phyloP scores from a whole-genome alignment of 2,797 vertebrate species.

The Danio choprae region DNA sequence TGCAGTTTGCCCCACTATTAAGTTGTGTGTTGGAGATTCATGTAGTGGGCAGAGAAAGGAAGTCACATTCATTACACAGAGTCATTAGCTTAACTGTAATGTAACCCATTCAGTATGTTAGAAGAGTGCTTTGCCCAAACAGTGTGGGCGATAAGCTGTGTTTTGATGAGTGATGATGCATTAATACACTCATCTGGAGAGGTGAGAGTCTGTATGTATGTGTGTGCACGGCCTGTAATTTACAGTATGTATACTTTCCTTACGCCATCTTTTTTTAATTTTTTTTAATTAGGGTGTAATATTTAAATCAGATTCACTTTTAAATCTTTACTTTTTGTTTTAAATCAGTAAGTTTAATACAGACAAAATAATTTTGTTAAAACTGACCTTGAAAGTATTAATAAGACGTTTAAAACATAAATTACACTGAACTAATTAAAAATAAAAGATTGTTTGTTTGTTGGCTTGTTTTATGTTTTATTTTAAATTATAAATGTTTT shows the following conservation, averaged over 20 bases:
- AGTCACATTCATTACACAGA: constrained; percentile 38
- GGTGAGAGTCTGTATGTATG: not conserved
- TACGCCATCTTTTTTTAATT: no score
- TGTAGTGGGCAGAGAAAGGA: constrained; percentile 31
- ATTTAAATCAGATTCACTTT: no score
- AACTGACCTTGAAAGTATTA: not conserved
- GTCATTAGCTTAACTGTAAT: constrained; percentile 35
- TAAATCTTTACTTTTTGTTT: no score
- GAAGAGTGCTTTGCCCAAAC: constrained; percentile 31
- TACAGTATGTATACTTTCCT: no score
- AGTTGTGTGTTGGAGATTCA: not conserved
- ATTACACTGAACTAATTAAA: not conserved
- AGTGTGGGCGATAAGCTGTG: constrained; percentile 39
- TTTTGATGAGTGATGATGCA: constrained; percentile 38
- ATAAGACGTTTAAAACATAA: not conserved
- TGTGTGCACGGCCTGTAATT: not conserved
- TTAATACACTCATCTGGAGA: not conserved
- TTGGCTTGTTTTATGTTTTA: no score
- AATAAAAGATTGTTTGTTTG: not conserved
- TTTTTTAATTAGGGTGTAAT: no score
- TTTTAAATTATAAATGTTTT: no score
- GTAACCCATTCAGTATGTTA: constrained; percentile 39
- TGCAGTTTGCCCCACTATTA: constrained; percentile 17
- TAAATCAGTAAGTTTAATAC: no score
- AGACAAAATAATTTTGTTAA: not conserved